Conservation (phyloP, 92 coral and sea anemone species). For the Bergia puertoricense region DNA sequence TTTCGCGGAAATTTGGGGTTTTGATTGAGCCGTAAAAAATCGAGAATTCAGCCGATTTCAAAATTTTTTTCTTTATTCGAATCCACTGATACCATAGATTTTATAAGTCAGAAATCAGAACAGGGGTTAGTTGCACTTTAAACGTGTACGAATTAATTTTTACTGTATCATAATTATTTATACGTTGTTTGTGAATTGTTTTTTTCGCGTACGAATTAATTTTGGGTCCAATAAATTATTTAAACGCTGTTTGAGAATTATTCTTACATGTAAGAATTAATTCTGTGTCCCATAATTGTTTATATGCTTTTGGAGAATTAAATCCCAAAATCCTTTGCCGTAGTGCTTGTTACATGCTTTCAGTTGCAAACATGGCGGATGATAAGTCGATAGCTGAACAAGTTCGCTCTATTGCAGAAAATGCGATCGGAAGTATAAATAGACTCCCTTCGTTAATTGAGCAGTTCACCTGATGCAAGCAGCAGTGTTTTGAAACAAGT, state of each 20-base stretch:
- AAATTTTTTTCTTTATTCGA: too few species aligned
- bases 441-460: constrained; percentile 25
- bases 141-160: too few species aligned
- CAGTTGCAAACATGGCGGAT: constrained; percentile 22
- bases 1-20: too few species aligned
- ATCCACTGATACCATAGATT: too few species aligned
- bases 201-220: constrained; percentile 28
- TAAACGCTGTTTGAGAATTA: too few species aligned
- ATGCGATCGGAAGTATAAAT: constrained; percentile 14
- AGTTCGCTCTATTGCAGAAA: constrained; percentile 12
- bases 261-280: constrained; percentile 17
- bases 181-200: constrained; percentile 27
- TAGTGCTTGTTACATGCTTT: constrained; percentile 34
- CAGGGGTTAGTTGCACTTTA: too few species aligned
- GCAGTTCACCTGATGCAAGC: background rate
- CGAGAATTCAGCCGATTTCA: too few species aligned
- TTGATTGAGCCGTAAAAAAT: too few species aligned
- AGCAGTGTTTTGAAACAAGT: background rate
- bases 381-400: constrained; percentile 17
- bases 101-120: too few species aligned
- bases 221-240: too few species aligned
- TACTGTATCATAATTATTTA: constrained; percentile 12
- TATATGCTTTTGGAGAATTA: too few species aligned
- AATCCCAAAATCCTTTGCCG: constrained; percentile 26
- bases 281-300: constrained; percentile 32